Evolutionary conservation across 1,140 invertebrate species (phyloP), one percentile per base, ranked within the genome.

Genomic region (Euborellia annulipes): DNA sequence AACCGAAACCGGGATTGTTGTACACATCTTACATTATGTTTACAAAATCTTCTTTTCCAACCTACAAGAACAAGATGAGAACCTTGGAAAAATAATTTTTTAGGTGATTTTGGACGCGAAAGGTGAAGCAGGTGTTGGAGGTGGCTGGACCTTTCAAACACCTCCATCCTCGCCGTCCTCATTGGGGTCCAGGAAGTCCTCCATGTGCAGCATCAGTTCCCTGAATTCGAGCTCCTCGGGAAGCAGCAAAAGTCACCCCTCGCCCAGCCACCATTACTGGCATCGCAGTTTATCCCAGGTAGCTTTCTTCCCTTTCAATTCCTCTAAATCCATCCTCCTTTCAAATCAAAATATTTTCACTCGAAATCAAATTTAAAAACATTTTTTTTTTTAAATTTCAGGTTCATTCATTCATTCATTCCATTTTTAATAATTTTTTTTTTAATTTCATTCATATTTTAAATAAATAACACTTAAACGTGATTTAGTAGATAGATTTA

Each of bases 171-270:
- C 79, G 65, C 62, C 80, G 58, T 58, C 76, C 52, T 75, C 72
- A 50, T 66, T 82, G 42, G 82, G 82, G 44, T 90, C 89, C 22
- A 73, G 90, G 53, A 94, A 94, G 65, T 94, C 88, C 43, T 90
- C 85, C 49, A 85, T 94, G 68, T 93, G 88, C 62, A 91, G 86
- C 49, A 92, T 95, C 51, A 91, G 84, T 60, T 92, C 87, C 48
- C 72, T 92, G 53, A 89, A 85, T 58, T 89, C 84, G 65, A 89
- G 86, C 52, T 88, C 85, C 38, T 41, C 82, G 55, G 78, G 81
- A 38, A 82, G 80, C 49, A 79, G 77, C 46, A 77, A 75, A 54
- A 76, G 76, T 55, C 76, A 78, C 54, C 78, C 79, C 55, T 82
- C 78, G 41, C 82, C 83, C 2, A 80, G 76, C 48, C 79, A 84